Evolutionary conservation across 2,113 vertebrate species (phyloP).

Genomic region (Butastur rufipennis): DNA sequence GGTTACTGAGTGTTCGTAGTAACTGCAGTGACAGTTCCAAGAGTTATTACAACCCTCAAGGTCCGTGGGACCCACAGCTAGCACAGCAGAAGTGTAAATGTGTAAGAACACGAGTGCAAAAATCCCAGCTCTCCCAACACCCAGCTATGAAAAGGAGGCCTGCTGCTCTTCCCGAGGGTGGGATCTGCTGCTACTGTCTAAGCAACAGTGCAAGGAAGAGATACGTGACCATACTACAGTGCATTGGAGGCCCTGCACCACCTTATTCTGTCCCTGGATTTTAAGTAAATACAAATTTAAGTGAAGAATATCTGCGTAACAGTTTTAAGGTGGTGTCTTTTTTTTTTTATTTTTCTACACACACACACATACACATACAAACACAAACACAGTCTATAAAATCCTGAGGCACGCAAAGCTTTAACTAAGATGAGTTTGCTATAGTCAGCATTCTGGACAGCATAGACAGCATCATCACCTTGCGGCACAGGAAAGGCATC

Average conservation of each 20-base stretch:
- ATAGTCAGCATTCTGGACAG: fast-evolving
- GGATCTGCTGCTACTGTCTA: background rate
- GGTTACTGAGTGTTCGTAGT: background rate
- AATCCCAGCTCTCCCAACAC: background rate
- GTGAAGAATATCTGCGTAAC: background rate
- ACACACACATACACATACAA: too few species aligned
- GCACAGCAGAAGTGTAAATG: background rate
- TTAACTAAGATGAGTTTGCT: fast-evolving
- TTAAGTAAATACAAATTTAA: background rate
- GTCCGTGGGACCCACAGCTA: background rate
- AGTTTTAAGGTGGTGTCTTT: background rate
- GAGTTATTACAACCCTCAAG: background rate
- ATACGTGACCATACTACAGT: fast-evolving
- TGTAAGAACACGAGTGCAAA: too few species aligned
- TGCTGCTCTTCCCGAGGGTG: background rate
- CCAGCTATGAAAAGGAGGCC: background rate
- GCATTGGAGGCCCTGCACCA: too few species aligned
- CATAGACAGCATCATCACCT: fast-evolving
- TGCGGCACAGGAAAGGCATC: fast-evolving
- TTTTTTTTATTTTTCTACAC: background rate
- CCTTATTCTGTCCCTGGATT: background rate
- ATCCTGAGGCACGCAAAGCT: fast-evolving
- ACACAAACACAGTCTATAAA: fast-evolving
- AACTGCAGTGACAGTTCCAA: background rate
- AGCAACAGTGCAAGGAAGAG: background rate